Percentiles rank a stretch among this genome's conserved stretches.
Conservation (phyloP, 2,113 vertebrate species). For the Panthera leo region DNA sequence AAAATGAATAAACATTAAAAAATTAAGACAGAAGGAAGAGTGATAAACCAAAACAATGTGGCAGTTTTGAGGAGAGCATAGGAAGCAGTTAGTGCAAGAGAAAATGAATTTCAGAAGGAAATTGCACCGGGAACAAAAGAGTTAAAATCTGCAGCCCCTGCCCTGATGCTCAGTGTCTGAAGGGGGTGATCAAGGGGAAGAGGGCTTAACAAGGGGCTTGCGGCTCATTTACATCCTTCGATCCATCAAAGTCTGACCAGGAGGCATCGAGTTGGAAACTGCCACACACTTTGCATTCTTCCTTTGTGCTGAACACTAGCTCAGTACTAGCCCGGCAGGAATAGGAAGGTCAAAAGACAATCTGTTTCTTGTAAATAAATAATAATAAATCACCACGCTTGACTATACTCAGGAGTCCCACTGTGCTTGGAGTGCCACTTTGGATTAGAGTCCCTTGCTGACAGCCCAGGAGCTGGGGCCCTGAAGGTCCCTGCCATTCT, state of each 20-base stretch:
- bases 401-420: slow-evolving; percentile 58
- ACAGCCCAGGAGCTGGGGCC: background rate
- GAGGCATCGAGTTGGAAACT: slow-evolving; percentile 2
- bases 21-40: background rate
- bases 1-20: no score
- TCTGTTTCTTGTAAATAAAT: slow-evolving; percentile 81
- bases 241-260: slow-evolving; percentile 20
- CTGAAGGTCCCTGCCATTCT: background rate
- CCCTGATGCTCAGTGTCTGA: background rate
- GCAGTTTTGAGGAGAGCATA: background rate
- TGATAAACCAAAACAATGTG: background rate
- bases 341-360: slow-evolving; percentile 80
- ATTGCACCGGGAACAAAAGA: background rate
- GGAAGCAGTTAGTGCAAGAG: background rate
- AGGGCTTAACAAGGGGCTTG: slow-evolving; percentile 28
- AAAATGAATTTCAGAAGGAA: background rate
- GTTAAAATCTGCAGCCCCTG: slow-evolving; percentile 5
- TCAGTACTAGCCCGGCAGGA: slow-evolving; percentile 22
- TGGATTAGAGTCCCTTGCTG: slow-evolving; percentile 61
- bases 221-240: slow-evolving; percentile 51
- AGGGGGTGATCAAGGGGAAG: background rate
- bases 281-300: slow-evolving; percentile 61
- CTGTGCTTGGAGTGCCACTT: slow-evolving; percentile 49
- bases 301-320: background rate
- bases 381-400: slow-evolving; percentile 80